Base-by-base conservation (phyloP, 92 coral and sea anemone species). In the Chrysogorgia sp. region DNA sequence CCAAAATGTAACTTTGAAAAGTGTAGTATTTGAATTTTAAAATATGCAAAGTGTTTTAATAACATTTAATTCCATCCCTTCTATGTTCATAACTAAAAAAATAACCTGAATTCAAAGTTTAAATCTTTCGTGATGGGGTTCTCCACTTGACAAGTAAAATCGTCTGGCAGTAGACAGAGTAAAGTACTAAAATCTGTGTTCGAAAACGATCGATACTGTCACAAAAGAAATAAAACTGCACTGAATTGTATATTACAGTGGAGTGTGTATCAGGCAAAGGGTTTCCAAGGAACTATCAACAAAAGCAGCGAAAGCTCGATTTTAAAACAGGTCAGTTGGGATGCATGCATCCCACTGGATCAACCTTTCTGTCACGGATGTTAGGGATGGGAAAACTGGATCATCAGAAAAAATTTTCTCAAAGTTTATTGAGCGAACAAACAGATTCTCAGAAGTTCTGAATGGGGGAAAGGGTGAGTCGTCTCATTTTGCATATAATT, bases 321-420 rank as follows among this genome's bases (percentile, higher is more conserved):
- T 34, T 9, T 63, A 3, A 63, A 21, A 26, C 70, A 63, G 21
- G 70, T 63, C 1, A 0, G 25, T 32, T 63, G 70, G 70, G 70
- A 63, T 63, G 24, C 70, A 31, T 63, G 45, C n/a, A n/a, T n/a
- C n/a, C 0, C 45, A 63, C 12, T 63, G 70, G 70, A 63, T 63
- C 24, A 63, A 63, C 47, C 70, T 63, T 7, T 43, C 70, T 10
- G 70, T 63, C 2, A 63, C n/a, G n/a, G n/a, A n/a, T n/a, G n/a
- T n/a, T n/a, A n/a, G n/a, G n/a, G n/a, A n/a, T n/a, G n/a, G n/a
- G 45, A 2, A 63, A 15, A 63, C 37, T 32, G 70, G 70, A 1
- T 1, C 48, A 63, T 63, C 70, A 31, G 0, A 63, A 13, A 29
- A 31, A 10, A 33, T 63, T 3, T 63, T 63, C 37, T 63, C 70